Base-by-base conservation (phyloP, 2,797 vertebrate species). In the Apogon hyalosoma region DNA sequence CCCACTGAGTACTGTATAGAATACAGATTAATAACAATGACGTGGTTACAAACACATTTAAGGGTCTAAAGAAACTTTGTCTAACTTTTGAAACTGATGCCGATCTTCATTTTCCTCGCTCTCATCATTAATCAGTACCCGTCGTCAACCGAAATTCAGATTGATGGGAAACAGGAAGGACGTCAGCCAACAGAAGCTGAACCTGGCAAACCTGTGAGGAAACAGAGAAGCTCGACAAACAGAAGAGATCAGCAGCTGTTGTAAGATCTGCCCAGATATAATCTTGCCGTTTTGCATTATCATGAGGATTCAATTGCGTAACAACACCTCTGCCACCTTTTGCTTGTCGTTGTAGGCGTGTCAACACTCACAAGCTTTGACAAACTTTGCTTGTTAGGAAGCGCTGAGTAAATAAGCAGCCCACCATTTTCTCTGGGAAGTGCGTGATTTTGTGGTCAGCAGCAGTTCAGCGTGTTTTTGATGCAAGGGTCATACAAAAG, bases 21-120 rank as follows among this genome's bases (percentile, higher is more conserved):
- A 89, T 88, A 83, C 84, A 79, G 49, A 90, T 90, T 66, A 81
- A 82, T 69, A 77, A 58, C 54, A 39, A 36, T 2, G 18, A 70
- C 60, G 40, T 58, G 71, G 50, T 53, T 75, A 83, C 73, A 68
- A 85, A 77, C 56, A 77, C 38, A 73, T 80, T 49, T 49, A 74
- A 52, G 16, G 53, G 77, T 80, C 70, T 74, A 42, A 83, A 83
- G 72, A 76, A 69, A 80, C 76, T 88, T 87, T 75, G 65, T 74
- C 70, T 38, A 80, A 85, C 80, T 84, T 92, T 83, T 77, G 9
- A 84, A 88, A 88, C 41, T 70, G 24, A 57, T 43, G 49, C 59
- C 33, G 61, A 75, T 73, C 31, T 12, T 52, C 18, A 50, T 49
- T 71, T 77, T 68, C 67, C 50, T 60, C 10, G 16, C 41, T 54